These are phyloP conservation scores for Gymnogyps californianus DNA, from an alignment of 2,113 vertebrate genomes.

Conservation along the genomic window DNA sequence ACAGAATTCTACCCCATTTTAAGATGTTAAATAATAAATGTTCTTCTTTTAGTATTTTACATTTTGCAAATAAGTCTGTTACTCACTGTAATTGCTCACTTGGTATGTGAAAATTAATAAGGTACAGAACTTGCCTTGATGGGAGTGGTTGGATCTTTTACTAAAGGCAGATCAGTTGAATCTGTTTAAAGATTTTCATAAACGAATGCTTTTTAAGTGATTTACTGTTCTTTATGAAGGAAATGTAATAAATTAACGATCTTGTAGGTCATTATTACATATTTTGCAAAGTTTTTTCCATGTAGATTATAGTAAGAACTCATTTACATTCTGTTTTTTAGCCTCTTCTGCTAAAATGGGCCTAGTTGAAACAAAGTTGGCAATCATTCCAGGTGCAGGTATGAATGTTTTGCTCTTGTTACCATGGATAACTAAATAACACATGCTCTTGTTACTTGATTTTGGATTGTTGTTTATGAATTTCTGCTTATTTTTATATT, in stretches of 20 bases:
- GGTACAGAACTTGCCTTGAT: neutral
- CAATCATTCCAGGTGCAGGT: conserved; percentile 96
- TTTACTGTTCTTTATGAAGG: neutral
- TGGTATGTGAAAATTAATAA: neutral
- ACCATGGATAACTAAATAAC: neutral
- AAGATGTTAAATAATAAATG: neutral
- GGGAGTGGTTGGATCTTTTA: neutral
- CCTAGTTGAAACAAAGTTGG: conserved; percentile 92
- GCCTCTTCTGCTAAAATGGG: conserved; percentile 93
- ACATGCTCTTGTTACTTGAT: neutral
- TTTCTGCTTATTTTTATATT: neutral
- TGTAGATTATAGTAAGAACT: neutral
- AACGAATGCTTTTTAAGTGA: neutral
- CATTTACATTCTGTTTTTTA: conserved; percentile 53
- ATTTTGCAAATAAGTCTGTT: neutral
- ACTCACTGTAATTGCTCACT: neutral
- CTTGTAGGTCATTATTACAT: neutral
- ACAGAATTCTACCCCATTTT: neutral
- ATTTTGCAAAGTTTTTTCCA: neutral
- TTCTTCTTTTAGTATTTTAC: neutral
- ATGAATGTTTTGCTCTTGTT: conserved; percentile 45
- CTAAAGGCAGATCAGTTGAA: neutral
- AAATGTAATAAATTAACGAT: neutral
- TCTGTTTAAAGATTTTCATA: neutral
- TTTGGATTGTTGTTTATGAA: neutral